phyloP scores from a whole-genome alignment of 2,113 vertebrate genomes.

The Lagopus muta region DNA sequence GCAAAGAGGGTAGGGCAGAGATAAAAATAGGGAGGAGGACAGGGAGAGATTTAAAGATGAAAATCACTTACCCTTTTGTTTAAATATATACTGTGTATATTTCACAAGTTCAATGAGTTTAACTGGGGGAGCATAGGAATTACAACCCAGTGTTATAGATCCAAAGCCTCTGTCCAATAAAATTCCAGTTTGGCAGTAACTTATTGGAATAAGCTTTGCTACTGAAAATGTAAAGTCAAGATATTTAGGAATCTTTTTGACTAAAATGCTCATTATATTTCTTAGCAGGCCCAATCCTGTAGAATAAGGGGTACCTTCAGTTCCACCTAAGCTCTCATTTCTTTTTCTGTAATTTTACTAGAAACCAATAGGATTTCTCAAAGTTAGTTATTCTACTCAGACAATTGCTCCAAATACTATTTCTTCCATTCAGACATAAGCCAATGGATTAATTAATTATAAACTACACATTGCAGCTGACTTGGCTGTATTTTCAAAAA shows the following conservation, averaged over 20 bases:
- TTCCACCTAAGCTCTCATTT: not conserved
- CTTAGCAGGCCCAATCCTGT: not conserved
- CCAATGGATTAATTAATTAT: constrained; percentile 20
- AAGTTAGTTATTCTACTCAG: not conserved
- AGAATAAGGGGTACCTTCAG: not conserved
- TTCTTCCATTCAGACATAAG: not conserved
- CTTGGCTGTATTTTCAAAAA: constrained; percentile 36
- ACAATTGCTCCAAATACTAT: not conserved
- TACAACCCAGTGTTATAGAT: constrained; percentile 18
- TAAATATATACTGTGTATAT: not conserved
- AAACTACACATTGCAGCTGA: not conserved
- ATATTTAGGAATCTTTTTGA: not conserved
- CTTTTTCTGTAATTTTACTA: not conserved
- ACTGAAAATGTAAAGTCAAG: not conserved
- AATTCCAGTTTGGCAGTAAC: not conserved
- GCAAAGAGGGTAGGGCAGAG: not conserved
- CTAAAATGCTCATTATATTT: not conserved
- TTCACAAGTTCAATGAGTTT: constrained; percentile 1
- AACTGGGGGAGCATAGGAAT: not conserved
- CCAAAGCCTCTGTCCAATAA: constrained; percentile 19
- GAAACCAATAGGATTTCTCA: not conserved
- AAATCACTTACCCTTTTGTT: constrained; percentile 20
- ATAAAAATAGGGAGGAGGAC: not conserved
- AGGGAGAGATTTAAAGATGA: not conserved
- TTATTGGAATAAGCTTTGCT: not conserved